Conservation (phyloP, 2,888 invertebrate genomes). For the Oxytorus armatus region DNA sequence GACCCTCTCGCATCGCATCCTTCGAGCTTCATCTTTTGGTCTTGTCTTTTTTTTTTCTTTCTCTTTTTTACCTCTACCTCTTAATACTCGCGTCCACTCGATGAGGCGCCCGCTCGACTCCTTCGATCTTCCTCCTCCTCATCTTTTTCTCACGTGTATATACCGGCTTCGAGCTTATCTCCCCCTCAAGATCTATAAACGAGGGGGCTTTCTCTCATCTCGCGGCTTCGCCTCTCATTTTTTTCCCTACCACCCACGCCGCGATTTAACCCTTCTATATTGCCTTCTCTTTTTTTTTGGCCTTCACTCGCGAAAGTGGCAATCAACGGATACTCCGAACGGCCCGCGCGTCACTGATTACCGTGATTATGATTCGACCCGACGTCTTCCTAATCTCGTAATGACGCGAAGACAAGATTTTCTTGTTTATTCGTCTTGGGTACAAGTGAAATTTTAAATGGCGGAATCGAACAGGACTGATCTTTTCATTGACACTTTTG, state of each 20-base stretch:
- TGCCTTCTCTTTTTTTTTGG: constrained; percentile 8
- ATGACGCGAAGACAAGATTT: too few relatives aligned
- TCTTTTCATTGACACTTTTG: too few relatives aligned
- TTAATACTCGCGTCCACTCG: constrained; percentile 59
- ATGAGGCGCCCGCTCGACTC: constrained; percentile 55
- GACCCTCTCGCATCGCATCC: constrained; percentile 15
- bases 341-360: constrained; percentile 35
- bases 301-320: constrained; percentile 52
- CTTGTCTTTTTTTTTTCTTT: constrained; percentile 21
- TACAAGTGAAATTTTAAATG: too few relatives aligned
- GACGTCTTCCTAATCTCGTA: neutral
- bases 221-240: neutral
- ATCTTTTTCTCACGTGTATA: constrained; percentile 1
- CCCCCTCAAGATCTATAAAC: constrained; percentile 64
- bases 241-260: constrained; percentile 58
- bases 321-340: constrained; percentile 42
- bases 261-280: constrained; percentile 61
- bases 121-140: constrained; percentile 43
- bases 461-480: too few relatives aligned
- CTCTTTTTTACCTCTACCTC: constrained; percentile 56
- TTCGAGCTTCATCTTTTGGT: constrained; percentile 59
- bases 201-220: constrained; percentile 54
- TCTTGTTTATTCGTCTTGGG: too few relatives aligned
- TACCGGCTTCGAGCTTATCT: constrained; percentile 64
- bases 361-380: constrained; percentile 4